A percentile compares a stretch with the other conserved stretches of the same genome.
These are phyloP conservation scores for Trinorchestia longiramus DNA, from an alignment of 1,140 invertebrate genomes.

Conservation along the genomic window DNA sequence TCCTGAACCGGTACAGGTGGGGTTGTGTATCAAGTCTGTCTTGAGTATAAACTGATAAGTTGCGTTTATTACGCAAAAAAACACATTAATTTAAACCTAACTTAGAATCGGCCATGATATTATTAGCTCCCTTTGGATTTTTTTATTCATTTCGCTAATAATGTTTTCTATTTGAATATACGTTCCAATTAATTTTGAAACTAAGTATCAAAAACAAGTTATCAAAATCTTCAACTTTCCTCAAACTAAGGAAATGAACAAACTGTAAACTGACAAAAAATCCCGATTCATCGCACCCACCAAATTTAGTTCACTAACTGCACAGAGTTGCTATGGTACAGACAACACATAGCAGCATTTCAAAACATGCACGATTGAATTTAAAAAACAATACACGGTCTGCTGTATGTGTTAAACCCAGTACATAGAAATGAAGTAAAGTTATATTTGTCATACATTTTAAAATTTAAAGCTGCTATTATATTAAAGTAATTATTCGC, in stretches of 20 bases:
- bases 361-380: background rate
- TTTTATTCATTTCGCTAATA: too few relatives aligned
- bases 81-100: too few relatives aligned
- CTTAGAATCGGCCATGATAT: too few relatives aligned
- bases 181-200: too few relatives aligned
- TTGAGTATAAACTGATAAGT: too few relatives aligned
- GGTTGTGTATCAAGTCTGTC: too few relatives aligned
- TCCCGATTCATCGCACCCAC: background rate
- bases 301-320: background rate
- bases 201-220: too few relatives aligned
- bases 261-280: background rate
- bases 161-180: too few relatives aligned
- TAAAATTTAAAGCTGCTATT: background rate
- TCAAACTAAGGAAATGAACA: background rate
- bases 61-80: too few relatives aligned
- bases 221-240: too few relatives aligned
- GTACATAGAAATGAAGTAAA: background rate
- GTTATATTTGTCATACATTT: background rate
- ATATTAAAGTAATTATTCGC: background rate
- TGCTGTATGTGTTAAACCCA: background rate
- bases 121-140: too few relatives aligned
- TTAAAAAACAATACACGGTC: background rate
- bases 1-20: too few relatives aligned
- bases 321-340: background rate
- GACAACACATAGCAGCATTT: background rate